Percentiles rank a stretch among this genome's conserved stretches.
phyloP scores from a whole-genome alignment of 2,113 vertebrate genomes.

The Mesembrinibis cayennensis region DNA sequence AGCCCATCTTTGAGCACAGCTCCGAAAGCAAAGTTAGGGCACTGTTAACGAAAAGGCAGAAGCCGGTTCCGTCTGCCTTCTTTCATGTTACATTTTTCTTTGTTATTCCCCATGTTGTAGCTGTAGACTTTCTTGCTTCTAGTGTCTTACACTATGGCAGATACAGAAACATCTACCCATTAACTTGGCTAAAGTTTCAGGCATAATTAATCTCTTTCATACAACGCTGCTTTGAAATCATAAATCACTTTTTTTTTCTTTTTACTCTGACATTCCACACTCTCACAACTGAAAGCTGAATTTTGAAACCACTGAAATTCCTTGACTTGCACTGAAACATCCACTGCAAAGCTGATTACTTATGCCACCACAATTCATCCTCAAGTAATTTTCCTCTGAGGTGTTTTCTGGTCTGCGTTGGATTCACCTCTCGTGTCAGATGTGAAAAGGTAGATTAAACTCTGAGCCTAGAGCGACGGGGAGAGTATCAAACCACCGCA shows the following conservation, averaged over 20 bases:
- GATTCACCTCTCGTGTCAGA: neutral
- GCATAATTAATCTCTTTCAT: neutral
- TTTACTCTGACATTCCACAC: neutral
- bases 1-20: neutral
- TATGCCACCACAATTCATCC: neutral
- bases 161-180: neutral
- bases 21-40: neutral
- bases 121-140: neutral
- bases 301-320: neutral
- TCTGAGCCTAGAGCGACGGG: accelerated
- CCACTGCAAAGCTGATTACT: neutral
- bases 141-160: neutral
- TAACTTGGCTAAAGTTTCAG: neutral
- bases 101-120: neutral
- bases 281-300: neutral
- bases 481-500: neutral
- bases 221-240: neutral
- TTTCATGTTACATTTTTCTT: neutral
- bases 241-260: neutral
- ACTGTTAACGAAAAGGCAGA: neutral
- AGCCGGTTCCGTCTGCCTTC: neutral
- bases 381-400: neutral
- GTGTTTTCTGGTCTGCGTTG: neutral
- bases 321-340: neutral
- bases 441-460: neutral